A percentile compares a stretch with the other conserved stretches of the same genome.
Evolutionary conservation across 2,797 vertebrate species (phyloP).

Genomic region (Anguilla pacifica): DNA sequence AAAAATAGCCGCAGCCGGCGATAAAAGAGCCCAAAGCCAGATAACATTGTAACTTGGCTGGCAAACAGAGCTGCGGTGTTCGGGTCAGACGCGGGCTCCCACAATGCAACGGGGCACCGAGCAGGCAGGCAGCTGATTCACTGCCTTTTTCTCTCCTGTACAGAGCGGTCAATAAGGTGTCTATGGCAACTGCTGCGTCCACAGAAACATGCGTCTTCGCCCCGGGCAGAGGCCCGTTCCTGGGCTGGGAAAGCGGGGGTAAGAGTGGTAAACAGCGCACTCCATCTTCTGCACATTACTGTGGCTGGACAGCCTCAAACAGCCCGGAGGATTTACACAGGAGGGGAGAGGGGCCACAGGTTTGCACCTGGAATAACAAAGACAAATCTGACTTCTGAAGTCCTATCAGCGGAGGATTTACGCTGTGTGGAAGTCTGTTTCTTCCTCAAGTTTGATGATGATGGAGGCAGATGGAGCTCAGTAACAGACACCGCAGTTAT

Average conservation of each 20-base stretch:
- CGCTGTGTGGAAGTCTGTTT: background rate
- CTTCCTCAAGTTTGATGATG: background rate
- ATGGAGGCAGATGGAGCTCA: background rate
- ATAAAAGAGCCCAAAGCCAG: background rate
- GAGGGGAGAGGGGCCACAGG: background rate
- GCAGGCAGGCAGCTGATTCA: constrained; percentile 46
- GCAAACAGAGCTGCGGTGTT: background rate
- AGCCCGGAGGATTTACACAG: background rate
- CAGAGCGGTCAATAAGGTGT: constrained; percentile 50
- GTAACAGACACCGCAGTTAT: background rate
- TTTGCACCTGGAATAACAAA: background rate
- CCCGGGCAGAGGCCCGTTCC: background rate
- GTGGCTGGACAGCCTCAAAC: constrained; percentile 54
- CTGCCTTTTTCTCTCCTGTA: constrained; percentile 32
- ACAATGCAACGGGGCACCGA: constrained; percentile 35
- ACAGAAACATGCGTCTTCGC: constrained; percentile 49
- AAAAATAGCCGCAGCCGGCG: background rate
- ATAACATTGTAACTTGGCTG: background rate
- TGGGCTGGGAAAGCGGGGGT: constrained; percentile 28
- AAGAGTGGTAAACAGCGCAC: constrained; percentile 62
- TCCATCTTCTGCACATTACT: constrained; percentile 69
- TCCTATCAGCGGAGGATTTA: background rate
- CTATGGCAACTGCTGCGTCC: constrained; percentile 63
- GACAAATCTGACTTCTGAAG: background rate
- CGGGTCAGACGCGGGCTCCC: constrained; percentile 13